Conservation (phyloP, 2,888 invertebrate species). For the Bombylius discolor region DNA sequence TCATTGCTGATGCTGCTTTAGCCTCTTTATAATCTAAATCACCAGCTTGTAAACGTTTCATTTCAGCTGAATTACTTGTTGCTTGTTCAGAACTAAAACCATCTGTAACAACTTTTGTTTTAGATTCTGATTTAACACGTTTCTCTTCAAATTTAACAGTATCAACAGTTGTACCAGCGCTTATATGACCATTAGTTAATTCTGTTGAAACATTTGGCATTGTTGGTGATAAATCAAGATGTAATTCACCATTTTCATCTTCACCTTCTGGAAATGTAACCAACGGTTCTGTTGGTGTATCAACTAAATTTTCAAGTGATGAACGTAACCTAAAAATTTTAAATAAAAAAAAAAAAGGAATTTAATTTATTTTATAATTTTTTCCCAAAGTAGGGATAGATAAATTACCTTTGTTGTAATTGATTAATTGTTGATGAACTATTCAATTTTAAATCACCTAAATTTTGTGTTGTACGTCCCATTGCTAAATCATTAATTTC, state of each 20-base stretch:
- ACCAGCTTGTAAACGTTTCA: constrained; percentile 64
- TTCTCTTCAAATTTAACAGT: constrained; percentile 75
- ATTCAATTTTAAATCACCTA: constrained; percentile 15
- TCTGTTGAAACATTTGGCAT: constrained; percentile 29
- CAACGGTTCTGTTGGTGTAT: constrained; percentile 51
- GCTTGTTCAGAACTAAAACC: constrained; percentile 66
- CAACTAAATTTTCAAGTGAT: constrained; percentile 68
- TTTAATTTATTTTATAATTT: background rate
- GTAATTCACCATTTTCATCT: constrained; percentile 42
- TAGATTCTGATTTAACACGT: constrained; percentile 62
- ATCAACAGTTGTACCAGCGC: constrained; percentile 36
- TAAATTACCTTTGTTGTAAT: constrained; percentile 14
- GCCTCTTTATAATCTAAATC: constrained; percentile 72
- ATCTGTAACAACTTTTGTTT: constrained; percentile 68
- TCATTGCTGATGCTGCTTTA: constrained; percentile 62
- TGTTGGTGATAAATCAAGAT: constrained; percentile 32
- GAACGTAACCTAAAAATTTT: constrained; percentile 45
- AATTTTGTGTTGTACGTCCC: constrained; percentile 18
- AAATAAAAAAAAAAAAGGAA: constrained; percentile 7
- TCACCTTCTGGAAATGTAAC: constrained; percentile 74
- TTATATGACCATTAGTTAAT: constrained; percentile 35
- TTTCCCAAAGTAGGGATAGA: background rate
- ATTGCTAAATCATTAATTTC: constrained; percentile 65
- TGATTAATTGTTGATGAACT: constrained; percentile 16
- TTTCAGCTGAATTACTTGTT: constrained; percentile 56